Evolutionary conservation across 1,140 invertebrate genomes (phyloP).

Genomic region (Metaphire vulgaris): DNA sequence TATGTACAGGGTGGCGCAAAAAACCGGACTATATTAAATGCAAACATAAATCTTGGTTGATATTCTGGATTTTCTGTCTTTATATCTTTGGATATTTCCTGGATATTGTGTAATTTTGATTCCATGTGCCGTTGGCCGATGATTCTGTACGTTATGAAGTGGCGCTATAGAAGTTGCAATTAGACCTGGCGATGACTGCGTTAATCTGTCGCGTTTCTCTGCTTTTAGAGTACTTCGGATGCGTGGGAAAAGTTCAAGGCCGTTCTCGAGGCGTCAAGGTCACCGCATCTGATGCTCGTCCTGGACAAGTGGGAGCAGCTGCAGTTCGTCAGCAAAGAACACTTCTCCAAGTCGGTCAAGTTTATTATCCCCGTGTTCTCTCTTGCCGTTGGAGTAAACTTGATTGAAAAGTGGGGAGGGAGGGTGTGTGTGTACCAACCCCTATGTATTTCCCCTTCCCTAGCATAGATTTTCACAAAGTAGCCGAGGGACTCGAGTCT

Average conservation of each 20-base stretch:
- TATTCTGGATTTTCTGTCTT: no score
- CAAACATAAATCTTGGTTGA: no score
- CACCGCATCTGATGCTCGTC: constrained; percentile 44
- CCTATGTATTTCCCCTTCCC: not conserved
- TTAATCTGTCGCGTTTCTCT: no score
- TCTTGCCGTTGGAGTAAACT: constrained; percentile 3
- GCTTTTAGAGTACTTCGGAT: constrained; percentile 45
- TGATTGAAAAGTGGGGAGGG: not conserved
- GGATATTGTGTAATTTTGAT: no score
- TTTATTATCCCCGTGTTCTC: not conserved
- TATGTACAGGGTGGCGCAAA: no score
- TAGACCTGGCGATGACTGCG: no score
- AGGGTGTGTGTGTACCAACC: not conserved
- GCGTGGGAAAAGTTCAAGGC: constrained; percentile 48
- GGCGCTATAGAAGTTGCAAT: no score
- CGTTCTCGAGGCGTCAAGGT: constrained; percentile 40
- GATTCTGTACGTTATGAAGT: no score
- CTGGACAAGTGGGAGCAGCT: constrained; percentile 49
- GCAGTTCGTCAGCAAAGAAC: constrained; percentile 42
- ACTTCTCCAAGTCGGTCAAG: constrained; percentile 43
- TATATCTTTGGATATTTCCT: no score
- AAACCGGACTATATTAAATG: no score
- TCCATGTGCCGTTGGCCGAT: no score
- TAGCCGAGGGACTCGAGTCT: not conserved
- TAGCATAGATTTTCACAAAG: not conserved